Conservation (phyloP, 2,797 vertebrate genomes). For the Rhynchonycteris naso region DNA sequence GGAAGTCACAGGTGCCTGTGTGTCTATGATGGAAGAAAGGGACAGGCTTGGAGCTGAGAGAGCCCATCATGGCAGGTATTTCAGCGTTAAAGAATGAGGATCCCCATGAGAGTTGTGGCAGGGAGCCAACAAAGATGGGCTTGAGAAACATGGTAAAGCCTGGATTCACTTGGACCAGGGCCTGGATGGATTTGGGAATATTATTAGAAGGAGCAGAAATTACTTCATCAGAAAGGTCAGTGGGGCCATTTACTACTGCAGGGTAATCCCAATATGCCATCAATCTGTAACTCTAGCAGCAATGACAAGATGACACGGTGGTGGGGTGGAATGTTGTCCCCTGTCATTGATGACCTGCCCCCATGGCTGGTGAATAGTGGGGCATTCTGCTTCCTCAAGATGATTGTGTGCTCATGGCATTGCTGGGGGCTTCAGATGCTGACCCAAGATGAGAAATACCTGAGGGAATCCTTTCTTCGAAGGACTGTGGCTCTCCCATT, state of each 20-base stretch:
- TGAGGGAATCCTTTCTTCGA: background rate
- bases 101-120: too few relatives aligned
- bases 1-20: rapidly evolving
- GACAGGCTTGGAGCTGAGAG: too few relatives aligned
- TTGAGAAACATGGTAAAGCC: background rate
- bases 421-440: background rate
- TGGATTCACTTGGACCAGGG: background rate
- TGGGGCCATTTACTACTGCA: background rate
- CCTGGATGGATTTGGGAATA: background rate
- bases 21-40: background rate
- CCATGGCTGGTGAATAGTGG: background rate
- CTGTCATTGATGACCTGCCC: background rate
- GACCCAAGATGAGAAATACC: background rate
- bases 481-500: background rate
- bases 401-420: background rate
- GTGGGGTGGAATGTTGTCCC: background rate
- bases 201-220: background rate
- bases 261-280: background rate
- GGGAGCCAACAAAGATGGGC: background rate
- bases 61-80: background rate
- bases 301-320: background rate
- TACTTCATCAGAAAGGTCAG: background rate
- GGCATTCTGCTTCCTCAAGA: background rate
- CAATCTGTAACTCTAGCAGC: background rate
- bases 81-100: background rate